These are phyloP conservation scores for Drosophila limbata DNA, from an alignment of 2,888 invertebrate species.

Conservation along the genomic window DNA sequence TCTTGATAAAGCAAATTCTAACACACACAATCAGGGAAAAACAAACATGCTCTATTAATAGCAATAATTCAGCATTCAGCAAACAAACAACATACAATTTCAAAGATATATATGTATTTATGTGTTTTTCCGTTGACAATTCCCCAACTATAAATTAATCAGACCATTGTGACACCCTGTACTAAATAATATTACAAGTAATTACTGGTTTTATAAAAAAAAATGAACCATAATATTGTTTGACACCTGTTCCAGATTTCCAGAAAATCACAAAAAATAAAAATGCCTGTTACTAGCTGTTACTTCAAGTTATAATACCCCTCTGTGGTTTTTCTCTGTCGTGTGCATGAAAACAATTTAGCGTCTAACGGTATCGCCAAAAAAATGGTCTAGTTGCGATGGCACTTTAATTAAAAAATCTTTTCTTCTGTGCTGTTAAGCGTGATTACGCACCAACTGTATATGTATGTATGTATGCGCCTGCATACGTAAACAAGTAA, in stretches of 20 bases:
- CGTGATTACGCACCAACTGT: constrained; percentile 31
- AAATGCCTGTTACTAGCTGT: neutral
- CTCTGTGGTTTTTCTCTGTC: neutral
- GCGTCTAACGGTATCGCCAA: constrained; percentile 5
- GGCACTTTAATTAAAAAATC: constrained; percentile 31
- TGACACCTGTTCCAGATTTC: neutral
- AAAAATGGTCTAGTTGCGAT: constrained; percentile 9
- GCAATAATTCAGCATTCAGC: constrained; percentile 23
- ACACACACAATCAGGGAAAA: constrained; percentile 30
- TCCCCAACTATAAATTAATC: neutral
- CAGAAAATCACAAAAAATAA: neutral
- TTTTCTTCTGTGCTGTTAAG: constrained; percentile 2
- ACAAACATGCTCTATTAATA: constrained; percentile 41
- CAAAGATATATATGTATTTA: constrained; percentile 16
- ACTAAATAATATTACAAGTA: neutral
- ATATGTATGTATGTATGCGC: neutral
- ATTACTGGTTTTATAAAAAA: neutral
- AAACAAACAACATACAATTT: constrained; percentile 15
- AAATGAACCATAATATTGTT: neutral
- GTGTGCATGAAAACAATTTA: neutral
- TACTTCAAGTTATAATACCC: neutral
- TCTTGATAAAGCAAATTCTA: constrained; percentile 40
- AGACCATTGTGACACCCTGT: constrained; percentile 13
- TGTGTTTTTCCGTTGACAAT: constrained; percentile 28
- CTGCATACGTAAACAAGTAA: constrained; percentile 23